Evolutionary conservation across 2,113 vertebrate genomes (phyloP).

Genomic region (Xenotilapia flavipinnis): DNA sequence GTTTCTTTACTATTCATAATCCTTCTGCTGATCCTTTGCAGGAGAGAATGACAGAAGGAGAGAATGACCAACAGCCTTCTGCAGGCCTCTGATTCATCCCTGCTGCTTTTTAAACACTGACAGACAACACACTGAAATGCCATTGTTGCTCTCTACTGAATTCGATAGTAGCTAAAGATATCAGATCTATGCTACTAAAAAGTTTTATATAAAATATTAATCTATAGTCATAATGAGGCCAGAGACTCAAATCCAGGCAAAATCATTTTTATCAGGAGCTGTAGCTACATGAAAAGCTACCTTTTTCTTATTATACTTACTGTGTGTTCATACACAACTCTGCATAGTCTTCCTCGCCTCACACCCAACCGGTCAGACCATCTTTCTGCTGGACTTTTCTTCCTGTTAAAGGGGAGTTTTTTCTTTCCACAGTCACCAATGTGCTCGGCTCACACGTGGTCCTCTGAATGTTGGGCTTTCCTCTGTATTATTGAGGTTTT

Average conservation of each 20-base stretch:
- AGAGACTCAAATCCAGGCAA: not conserved
- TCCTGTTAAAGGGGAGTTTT: not conserved
- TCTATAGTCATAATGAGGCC: not conserved
- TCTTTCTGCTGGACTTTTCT: not conserved
- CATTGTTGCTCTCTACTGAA: not conserved
- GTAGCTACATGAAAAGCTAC: not conserved
- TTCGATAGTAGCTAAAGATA: not conserved
- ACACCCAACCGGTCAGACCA: not conserved
- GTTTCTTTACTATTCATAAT: not conserved
- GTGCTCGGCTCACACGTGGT: not conserved
- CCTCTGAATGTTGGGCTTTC: rapidly evolving
- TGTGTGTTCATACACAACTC: not conserved
- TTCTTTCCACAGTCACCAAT: not conserved
- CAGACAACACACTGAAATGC: not conserved
- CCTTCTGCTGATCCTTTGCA: not conserved
- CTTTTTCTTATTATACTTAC: not conserved
- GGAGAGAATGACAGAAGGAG: not conserved
- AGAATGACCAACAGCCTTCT: not conserved
- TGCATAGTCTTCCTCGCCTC: not conserved
- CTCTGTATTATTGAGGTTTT: not conserved
- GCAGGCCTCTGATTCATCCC: not conserved
- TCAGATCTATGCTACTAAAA: not conserved
- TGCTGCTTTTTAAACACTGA: slow-evolving; percentile 24
- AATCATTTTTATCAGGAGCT: not conserved
- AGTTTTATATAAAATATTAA: not conserved